Conservation (phyloP, 2,888 invertebrate genomes). For the Rhodophaea formosa region DNA sequence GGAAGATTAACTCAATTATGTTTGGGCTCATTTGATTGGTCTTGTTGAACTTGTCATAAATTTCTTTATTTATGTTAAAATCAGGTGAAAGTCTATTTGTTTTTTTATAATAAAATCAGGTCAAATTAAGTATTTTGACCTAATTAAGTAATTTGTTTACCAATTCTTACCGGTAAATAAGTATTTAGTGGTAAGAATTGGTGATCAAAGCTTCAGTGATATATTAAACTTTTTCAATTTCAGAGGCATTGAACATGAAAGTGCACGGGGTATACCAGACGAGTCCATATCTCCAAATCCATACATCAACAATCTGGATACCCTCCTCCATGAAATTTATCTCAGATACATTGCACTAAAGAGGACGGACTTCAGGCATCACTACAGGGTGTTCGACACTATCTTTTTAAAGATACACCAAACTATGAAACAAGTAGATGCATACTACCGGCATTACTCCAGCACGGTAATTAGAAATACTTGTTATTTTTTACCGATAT, state of each 20-base stretch:
- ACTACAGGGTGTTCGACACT: conserved; percentile 53
- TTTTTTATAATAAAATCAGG: no score
- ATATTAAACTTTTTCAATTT: neutral
- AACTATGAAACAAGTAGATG: conserved; percentile 58
- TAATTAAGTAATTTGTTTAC: no score
- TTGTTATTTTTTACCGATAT: conserved; percentile 10
- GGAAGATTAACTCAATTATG: no score
- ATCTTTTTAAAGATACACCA: conserved; percentile 50
- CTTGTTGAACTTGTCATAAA: no score
- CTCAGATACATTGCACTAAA: conserved; percentile 48
- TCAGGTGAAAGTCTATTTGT: no score
- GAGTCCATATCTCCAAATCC: conserved; percentile 36
- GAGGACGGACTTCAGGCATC: conserved; percentile 44
- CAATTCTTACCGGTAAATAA: no score
- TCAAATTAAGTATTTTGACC: no score
- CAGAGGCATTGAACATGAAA: neutral
- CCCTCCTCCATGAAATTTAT: conserved; percentile 52
- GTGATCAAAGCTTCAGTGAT: no score
- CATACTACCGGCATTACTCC: conserved; percentile 55
- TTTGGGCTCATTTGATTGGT: no score
- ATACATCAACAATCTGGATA: conserved; percentile 49
- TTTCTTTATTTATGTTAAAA: no score
- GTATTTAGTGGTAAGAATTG: no score
- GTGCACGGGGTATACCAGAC: neutral
- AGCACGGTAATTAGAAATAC: conserved; percentile 48